Evolutionary conservation across 2,888 invertebrate genomes (phyloP).

Genomic region (Agrochola circellaris): DNA sequence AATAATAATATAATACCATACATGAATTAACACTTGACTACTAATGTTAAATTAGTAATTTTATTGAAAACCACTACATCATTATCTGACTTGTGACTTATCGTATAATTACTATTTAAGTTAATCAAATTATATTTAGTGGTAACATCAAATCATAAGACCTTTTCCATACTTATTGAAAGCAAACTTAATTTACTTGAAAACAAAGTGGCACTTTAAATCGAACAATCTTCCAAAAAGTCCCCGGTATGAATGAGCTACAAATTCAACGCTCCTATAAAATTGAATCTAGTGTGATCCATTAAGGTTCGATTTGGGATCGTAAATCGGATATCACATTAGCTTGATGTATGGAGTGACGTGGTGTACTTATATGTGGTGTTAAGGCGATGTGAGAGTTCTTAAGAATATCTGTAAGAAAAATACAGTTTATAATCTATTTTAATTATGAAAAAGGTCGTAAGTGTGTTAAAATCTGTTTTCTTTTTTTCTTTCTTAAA

Average conservation of each 20-base stretch:
- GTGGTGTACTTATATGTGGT: slow-evolving; percentile 73
- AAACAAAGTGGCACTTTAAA: slow-evolving; percentile 52
- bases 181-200: slow-evolving; percentile 35
- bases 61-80: not conserved
- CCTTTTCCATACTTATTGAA: not conserved
- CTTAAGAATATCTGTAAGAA: not conserved
- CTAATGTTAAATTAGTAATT: not conserved
- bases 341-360: slow-evolving; percentile 85
- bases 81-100: not conserved
- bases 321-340: slow-evolving; percentile 85
- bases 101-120: not conserved
- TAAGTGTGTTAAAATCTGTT: not conserved
- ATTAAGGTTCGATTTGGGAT: slow-evolving; percentile 79
- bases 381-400: slow-evolving; percentile 71
- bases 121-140: not conserved
- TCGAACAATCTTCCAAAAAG: slow-evolving; percentile 58
- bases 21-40: not conserved
- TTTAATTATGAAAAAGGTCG: not conserved
- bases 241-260: slow-evolving; percentile 40
- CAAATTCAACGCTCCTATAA: slow-evolving; percentile 71
- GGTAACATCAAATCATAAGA: not conserved
- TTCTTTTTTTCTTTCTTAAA: not conserved
- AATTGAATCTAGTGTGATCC: slow-evolving; percentile 75
- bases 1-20: too few relatives aligned
- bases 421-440: too few relatives aligned